phyloP scores from a whole-genome alignment of 1,140 invertebrate species.

The Pissodes strobi region DNA sequence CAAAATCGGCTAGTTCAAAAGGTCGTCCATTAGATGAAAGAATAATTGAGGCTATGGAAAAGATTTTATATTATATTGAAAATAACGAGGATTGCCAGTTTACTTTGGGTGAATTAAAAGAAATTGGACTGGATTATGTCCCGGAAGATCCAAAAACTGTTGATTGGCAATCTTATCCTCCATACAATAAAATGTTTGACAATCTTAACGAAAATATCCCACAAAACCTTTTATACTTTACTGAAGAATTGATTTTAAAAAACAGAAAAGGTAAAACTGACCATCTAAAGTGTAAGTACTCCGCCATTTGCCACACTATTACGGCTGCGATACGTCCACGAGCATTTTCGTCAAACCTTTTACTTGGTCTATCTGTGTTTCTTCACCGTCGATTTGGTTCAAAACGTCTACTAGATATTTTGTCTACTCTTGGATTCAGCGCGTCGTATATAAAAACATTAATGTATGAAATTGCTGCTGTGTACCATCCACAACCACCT shows the following conservation, averaged over 20 bases:
- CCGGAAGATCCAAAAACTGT: no score
- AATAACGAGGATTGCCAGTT: conserved; percentile 7
- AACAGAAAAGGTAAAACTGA: conserved; percentile 44
- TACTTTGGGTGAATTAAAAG: neutral
- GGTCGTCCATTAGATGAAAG: neutral
- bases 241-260: conserved; percentile 32
- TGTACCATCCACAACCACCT: conserved; percentile 50
- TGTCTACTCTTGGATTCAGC: conserved; percentile 47
- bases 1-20: neutral
- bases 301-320: conserved; percentile 45
- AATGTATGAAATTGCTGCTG: conserved; percentile 51
- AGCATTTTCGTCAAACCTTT: conserved; percentile 50
- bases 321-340: conserved; percentile 53
- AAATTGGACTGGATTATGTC: no score
- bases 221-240: neutral
- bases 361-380: conserved; percentile 51
- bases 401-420: conserved; percentile 43
- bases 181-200: neutral
- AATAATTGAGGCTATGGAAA: neutral
- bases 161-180: conserved; percentile 5
- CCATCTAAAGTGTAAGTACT: conserved; percentile 50
- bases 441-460: conserved; percentile 51
- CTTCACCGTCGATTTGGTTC: conserved; percentile 51
- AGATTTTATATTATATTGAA: conserved; percentile 5
- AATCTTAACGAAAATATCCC: neutral